Percentiles rank a stretch among this genome's conserved stretches.
These are phyloP conservation scores for Nerophis lumbriciformis DNA, from an alignment of 2,113 vertebrate genomes.

Conservation along the genomic window DNA sequence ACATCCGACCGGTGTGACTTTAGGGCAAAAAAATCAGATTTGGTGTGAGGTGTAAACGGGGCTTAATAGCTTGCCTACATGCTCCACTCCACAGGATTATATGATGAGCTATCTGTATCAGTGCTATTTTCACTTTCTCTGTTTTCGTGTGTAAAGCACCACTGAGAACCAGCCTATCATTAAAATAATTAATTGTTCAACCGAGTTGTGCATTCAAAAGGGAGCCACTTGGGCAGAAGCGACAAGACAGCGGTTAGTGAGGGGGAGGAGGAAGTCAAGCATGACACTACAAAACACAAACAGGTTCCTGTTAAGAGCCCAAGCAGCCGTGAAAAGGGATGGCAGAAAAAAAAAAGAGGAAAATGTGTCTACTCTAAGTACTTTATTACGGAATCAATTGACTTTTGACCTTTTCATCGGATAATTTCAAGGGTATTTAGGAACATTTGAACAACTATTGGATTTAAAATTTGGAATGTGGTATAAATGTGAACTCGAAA, in stretches of 20 bases:
- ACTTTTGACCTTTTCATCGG: conserved; percentile 34
- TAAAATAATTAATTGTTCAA: conserved; percentile 75
- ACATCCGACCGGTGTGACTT: no score
- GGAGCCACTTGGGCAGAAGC: conserved; percentile 65
- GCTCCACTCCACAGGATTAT: conserved; percentile 9
- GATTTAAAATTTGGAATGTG: background rate
- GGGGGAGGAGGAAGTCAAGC: conserved; percentile 50
- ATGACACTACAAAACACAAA: conserved; percentile 57
- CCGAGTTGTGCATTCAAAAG: conserved; percentile 65
- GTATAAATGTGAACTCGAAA: background rate
- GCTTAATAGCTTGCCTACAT: conserved; percentile 22
- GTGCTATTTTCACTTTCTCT: conserved; percentile 22
- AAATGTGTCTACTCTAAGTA: conserved; percentile 3
- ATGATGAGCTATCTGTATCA: conserved; percentile 29
- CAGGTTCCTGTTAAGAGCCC: conserved; percentile 48
- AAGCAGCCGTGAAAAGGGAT: conserved; percentile 41
- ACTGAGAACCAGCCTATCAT: conserved; percentile 63
- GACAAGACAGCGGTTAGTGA: conserved; percentile 63
- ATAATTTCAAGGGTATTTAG: background rate
- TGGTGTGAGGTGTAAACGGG: background rate
- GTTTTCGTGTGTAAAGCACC: conserved; percentile 51
- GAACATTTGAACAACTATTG: background rate
- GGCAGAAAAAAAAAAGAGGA: conserved; percentile 8
- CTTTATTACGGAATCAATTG: conserved; percentile 27
- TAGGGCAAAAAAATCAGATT: no score